phyloP scores from a whole-genome alignment of 2,113 vertebrate species.

The Ploceus nigricollis region DNA sequence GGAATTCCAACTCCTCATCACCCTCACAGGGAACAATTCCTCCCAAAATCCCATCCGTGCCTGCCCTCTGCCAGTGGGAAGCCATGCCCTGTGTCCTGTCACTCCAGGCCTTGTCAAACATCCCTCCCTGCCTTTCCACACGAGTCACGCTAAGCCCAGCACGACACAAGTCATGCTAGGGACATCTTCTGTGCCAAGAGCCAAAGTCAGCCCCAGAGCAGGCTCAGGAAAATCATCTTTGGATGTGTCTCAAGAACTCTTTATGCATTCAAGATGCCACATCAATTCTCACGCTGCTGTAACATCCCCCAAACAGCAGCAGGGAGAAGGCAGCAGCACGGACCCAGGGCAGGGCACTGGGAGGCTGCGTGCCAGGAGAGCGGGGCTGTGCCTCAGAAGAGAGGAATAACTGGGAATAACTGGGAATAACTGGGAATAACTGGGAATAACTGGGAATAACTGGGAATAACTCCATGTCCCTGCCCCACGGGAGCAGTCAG shows the following conservation, averaged over 20 bases:
- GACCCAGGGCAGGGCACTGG: neutral
- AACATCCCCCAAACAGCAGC: neutral
- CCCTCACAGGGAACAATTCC: neutral
- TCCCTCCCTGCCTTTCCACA: neutral
- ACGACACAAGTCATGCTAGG: neutral
- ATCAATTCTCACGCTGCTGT: neutral
- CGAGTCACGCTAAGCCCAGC: neutral
- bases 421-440: neutral
- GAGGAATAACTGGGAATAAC: neutral
- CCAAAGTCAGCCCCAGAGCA: neutral
- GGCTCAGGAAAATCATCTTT: neutral
- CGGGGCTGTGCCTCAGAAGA: fast-evolving
- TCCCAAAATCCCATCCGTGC: neutral
- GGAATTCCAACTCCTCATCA: neutral
- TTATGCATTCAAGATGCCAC: neutral
- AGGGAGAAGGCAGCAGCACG: neutral
- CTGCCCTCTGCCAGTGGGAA: neutral
- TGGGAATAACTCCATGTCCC: neutral
- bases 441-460: too few relatives aligned
- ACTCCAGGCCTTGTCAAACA: neutral
- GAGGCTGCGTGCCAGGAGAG: neutral
- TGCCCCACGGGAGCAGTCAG: neutral
- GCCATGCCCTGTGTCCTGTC: neutral
- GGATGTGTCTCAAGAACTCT: neutral
- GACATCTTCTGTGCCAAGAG: neutral